Evolutionary conservation across 2,113 vertebrate species (phyloP).

Genomic region (Passer montanus): DNA sequence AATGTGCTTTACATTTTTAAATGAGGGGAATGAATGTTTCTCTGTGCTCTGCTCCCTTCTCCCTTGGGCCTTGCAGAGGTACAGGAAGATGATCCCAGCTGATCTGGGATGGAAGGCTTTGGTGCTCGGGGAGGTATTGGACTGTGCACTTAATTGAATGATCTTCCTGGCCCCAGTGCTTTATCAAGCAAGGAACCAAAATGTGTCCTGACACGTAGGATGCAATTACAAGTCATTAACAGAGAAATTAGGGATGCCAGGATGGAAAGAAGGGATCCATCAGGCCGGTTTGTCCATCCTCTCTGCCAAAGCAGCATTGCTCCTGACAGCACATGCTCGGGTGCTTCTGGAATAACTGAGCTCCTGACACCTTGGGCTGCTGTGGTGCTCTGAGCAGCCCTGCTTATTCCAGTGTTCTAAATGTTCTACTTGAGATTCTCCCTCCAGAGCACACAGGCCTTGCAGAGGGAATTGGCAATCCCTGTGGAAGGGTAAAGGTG

Average conservation of each 20-base stretch:
- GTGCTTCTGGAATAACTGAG: not conserved
- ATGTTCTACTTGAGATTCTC: not conserved
- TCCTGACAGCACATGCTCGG: conserved; percentile 12
- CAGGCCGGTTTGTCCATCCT: not conserved
- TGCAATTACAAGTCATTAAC: conserved; percentile 36
- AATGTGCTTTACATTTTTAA: conserved; percentile 52
- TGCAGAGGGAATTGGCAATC: not conserved
- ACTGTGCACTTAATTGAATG: not conserved
- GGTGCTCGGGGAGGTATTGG: not conserved
- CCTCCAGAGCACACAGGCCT: not conserved
- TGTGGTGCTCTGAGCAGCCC: not conserved
- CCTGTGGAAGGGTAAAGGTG: not conserved
- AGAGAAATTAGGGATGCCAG: conserved; percentile 26
- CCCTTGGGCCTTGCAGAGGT: not conserved
- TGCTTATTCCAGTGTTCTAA: not conserved
- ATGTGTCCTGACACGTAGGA: conserved; percentile 37
- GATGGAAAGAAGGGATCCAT: not conserved
- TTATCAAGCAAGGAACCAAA: conserved; percentile 31
- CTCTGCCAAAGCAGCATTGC: not conserved
- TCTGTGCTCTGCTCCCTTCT: not conserved
- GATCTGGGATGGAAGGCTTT: not conserved
- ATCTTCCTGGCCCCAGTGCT: not conserved
- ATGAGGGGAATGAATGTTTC: conserved; percentile 10
- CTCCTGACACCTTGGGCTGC: not conserved
- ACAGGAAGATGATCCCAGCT: not conserved